Conservation (phyloP, 2,888 invertebrate genomes). For the Coenonympha glycerion region DNA sequence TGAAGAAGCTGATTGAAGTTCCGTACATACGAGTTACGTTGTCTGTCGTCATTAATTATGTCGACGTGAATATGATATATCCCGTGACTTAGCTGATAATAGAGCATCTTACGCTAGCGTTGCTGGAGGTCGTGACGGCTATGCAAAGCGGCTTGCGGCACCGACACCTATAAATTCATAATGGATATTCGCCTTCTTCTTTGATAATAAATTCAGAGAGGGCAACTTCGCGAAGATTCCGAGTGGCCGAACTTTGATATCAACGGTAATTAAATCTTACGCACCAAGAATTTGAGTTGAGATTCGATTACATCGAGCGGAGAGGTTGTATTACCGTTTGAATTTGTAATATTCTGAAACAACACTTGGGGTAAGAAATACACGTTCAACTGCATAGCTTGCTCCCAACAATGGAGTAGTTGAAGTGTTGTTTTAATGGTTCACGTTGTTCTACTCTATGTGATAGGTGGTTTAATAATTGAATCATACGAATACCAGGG, state of each 20-base stretch:
- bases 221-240: slow-evolving; percentile 18
- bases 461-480: slow-evolving; percentile 8
- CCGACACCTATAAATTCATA: slow-evolving; percentile 16
- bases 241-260: slow-evolving; percentile 9
- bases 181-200: slow-evolving; percentile 22
- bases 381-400: slow-evolving; percentile 1
- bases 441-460: neutral
- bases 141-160: slow-evolving; percentile 8
- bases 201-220: slow-evolving; percentile 23
- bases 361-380: slow-evolving; percentile 8
- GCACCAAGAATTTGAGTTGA: slow-evolving; percentile 15
- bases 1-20: too few relatives aligned
- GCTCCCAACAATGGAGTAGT: neutral
- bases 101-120: neutral
- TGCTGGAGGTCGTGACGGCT: neutral
- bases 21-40: too few relatives aligned
- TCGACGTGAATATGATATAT: too few relatives aligned
- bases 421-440: neutral
- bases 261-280: slow-evolving; percentile 21
- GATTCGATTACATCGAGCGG: slow-evolving; percentile 14
- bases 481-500: slow-evolving; percentile 1
- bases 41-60: too few relatives aligned
- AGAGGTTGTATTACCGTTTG: slow-evolving; percentile 17
- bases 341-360: slow-evolving; percentile 21
- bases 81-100: too few relatives aligned